Evolutionary conservation across 2,113 vertebrate genomes (phyloP).

Genomic region (Dascyllus trimaculatus): DNA sequence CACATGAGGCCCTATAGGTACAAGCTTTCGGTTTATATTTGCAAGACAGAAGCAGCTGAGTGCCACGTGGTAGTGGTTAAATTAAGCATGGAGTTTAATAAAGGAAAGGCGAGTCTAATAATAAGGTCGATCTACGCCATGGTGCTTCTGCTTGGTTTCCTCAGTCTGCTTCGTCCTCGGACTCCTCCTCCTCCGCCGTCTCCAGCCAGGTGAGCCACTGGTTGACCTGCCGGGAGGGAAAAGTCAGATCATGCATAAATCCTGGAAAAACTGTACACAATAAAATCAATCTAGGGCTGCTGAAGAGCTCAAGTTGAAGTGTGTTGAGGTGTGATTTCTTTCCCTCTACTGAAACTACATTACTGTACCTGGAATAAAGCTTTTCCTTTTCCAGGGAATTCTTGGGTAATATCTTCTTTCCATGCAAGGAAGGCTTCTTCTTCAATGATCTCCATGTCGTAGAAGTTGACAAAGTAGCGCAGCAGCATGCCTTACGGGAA

Average conservation of each 20-base stretch:
- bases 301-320: no score
- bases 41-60: constrained; percentile 90
- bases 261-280: neutral
- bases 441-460: constrained; percentile 99
- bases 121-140: constrained; percentile 83
- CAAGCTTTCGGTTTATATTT: constrained; percentile 85
- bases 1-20: constrained; percentile 42
- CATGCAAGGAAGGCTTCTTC: constrained; percentile 99
- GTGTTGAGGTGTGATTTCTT: no score
- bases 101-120: constrained; percentile 51
- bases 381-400: constrained; percentile 99
- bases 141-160: constrained; percentile 89
- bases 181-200: constrained; percentile 99
- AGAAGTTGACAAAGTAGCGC: constrained; percentile 98
- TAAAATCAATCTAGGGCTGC: no score
- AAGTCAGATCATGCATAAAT: neutral
- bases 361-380: constrained; percentile 97
- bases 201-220: constrained; percentile 99
- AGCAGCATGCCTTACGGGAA: constrained; percentile 93
- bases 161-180: constrained; percentile 98
- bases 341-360: neutral
- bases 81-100: constrained; percentile 70
- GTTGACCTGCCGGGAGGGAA: constrained; percentile 89
- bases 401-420: constrained; percentile 99
- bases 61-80: constrained; percentile 88